Evolutionary conservation across 2,113 vertebrate species (phyloP), one percentile per base, ranked within the genome.

Genomic region (Larimichthys crocea): DNA sequence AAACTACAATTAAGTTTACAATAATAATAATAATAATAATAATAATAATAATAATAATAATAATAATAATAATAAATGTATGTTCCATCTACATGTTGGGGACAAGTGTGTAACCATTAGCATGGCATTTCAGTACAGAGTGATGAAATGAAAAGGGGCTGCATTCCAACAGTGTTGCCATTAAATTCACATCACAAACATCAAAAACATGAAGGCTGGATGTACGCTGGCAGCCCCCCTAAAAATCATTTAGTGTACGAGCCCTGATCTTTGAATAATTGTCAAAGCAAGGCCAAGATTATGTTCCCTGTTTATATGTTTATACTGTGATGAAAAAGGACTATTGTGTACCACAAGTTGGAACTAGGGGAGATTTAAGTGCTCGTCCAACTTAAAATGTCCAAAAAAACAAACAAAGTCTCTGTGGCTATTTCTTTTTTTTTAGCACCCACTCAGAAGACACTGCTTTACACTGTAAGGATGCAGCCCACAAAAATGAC

Each of bases 401-500:
- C 0, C 20, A 20, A 53, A 53, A n/a, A 52, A 52, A 12, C 3
- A 20, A 49, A 49, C 0, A 16, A 49, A 52, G 16, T 44, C 20
- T 65, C 48, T 35, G 49, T 56, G 24, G 48, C 10, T 64, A 20
- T 42, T 52, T 10, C n/a, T 17, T 63, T 53, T 40, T 2, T 42
- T n/a, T 53, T 14, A 40, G 16, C 9, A 2, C 5, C 17, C 14
- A 68, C 48, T 79, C 52, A 53, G 4, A 49, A 31, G n/a, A 63
- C 31, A 12, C 8, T 56, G n/a, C 24, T 66, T 61, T 3, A 74
- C 84, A 83, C 87, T 84, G 82, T 75, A 26, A 79, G 89, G 74
- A 91, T 88, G 91, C 90, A 94, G 88, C 91, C 91, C 80, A 72
- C 62, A 83, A 85, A 46, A 77, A 85, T 75, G 82, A 90, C 35